Percentiles rank a stretch among this genome's conserved stretches.
These are phyloP conservation scores for Rachycentron canadum DNA, from an alignment of 2,797 vertebrate species.

Conservation along the genomic window DNA sequence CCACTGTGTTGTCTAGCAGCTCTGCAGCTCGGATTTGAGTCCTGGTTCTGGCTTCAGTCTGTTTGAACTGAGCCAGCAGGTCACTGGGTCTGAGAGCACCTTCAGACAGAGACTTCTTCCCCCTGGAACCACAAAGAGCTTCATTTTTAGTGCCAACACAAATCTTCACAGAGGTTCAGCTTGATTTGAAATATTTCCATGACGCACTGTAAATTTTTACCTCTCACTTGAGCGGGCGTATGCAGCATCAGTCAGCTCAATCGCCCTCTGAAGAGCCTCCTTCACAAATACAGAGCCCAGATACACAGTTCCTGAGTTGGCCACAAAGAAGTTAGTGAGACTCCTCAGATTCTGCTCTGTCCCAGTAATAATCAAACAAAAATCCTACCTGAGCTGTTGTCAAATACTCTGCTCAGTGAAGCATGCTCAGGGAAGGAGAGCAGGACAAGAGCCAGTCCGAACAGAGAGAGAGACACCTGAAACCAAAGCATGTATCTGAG, in stretches of 20 bases:
- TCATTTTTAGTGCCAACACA: background rate
- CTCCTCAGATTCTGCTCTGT: background rate
- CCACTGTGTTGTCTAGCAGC: slow-evolving; percentile 87
- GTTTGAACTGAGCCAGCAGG: slow-evolving; percentile 88
- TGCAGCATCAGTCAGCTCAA: slow-evolving; percentile 82
- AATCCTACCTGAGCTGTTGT: slow-evolving; percentile 79
- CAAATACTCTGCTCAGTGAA: slow-evolving; percentile 54
- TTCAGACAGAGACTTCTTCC: slow-evolving; percentile 82
- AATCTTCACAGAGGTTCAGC: background rate
- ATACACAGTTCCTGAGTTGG: slow-evolving; percentile 67
- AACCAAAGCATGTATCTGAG: slow-evolving; percentile 37
- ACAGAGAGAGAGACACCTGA: slow-evolving; percentile 71
- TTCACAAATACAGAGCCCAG: slow-evolving; percentile 78
- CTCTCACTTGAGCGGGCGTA: slow-evolving; percentile 83
- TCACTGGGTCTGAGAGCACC: slow-evolving; percentile 84
- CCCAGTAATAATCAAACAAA: slow-evolving; percentile 1
- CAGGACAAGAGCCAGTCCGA: slow-evolving; percentile 67
- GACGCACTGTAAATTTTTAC: slow-evolving; percentile 51
- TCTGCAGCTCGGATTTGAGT: slow-evolving; percentile 84
- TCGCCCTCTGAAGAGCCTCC: slow-evolving; percentile 81
- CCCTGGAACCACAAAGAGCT: slow-evolving; percentile 62
- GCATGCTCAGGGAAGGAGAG: slow-evolving; percentile 63
- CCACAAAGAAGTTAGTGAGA: slow-evolving; percentile 5
- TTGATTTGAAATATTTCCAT: background rate
- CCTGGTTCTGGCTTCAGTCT: slow-evolving; percentile 80